These are phyloP conservation scores for Helicoverpa armigera DNA, from an alignment of 1,140 invertebrate species.

Conservation along the genomic window DNA sequence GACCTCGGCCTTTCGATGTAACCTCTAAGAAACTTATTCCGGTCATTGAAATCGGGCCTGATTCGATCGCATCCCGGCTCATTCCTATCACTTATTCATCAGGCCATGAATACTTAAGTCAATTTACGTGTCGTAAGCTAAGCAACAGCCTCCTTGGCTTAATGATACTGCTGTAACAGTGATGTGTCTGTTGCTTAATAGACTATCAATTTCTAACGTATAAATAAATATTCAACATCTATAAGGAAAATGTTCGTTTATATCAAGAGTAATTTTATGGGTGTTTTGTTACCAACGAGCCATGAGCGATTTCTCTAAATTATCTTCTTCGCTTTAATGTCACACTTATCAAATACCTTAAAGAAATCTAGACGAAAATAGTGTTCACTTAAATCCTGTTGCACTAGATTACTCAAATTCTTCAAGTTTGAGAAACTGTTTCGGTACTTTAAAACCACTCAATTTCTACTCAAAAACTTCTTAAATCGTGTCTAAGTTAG, in stretches of 20 bases:
- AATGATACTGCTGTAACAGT: slow-evolving; percentile 74
- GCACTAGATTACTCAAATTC: slow-evolving; percentile 6
- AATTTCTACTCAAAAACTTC: not conserved
- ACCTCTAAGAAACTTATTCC: slow-evolving; percentile 63
- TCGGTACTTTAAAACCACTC: slow-evolving; percentile 9
- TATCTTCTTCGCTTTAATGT: not conserved
- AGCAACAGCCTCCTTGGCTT: slow-evolving; percentile 68
- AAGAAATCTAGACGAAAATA: not conserved
- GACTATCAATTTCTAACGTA: slow-evolving; percentile 50
- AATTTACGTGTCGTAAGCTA: slow-evolving; percentile 70
- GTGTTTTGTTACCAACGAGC: no score
- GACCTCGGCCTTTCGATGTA: slow-evolving; percentile 38
- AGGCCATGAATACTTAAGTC: slow-evolving; percentile 82
- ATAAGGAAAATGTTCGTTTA: not conserved
- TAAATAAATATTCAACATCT: slow-evolving; percentile 37
- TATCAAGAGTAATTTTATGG: not conserved
- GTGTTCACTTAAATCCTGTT: not conserved
- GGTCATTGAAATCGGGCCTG: slow-evolving; percentile 75
- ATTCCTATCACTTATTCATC: slow-evolving; percentile 81
- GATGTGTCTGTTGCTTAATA: slow-evolving; percentile 59
- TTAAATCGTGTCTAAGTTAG: not conserved
- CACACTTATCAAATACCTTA: not conserved
- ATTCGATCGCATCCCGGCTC: slow-evolving; percentile 73
- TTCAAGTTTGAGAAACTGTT: slow-evolving; percentile 4
- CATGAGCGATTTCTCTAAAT: not conserved